These are phyloP conservation scores for Lycopodina hypogea DNA, from an alignment of 37 sponge, comb jelly and placozoan genomes.

Conservation along the genomic window DNA sequence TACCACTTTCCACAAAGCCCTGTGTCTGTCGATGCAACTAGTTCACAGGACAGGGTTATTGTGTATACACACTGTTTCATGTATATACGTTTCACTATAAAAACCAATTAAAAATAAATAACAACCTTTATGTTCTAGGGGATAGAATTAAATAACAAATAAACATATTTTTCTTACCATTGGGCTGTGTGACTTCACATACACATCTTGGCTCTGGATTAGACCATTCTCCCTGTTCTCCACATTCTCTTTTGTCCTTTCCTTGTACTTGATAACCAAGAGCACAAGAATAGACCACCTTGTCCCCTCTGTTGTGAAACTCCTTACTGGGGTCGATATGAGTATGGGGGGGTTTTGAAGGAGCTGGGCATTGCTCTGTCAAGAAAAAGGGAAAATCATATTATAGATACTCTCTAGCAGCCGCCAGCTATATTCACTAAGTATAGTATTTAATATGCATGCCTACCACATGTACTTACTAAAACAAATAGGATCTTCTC, in stretches of 20 bases:
- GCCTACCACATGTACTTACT: conserved; percentile 7
- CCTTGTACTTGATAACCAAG: conserved; percentile 14
- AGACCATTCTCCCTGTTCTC: conserved; percentile 3
- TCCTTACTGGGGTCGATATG: not conserved
- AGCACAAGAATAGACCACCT: conserved; percentile 17
- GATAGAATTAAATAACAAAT: too few species aligned
- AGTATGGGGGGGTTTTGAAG: not conserved
- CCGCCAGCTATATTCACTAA: too few species aligned
- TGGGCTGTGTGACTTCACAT: not conserved
- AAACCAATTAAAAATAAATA: too few species aligned
- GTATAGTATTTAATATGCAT: too few species aligned
- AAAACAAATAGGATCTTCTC: conserved; percentile 1
- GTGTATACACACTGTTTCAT: too few species aligned
- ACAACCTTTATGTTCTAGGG: too few species aligned
- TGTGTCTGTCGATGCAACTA: too few species aligned
- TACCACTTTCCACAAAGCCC: too few species aligned
- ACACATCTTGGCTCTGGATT: conserved; percentile 6
- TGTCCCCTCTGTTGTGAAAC: not conserved
- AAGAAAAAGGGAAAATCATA: not conserved
- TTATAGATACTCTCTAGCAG: too few species aligned
- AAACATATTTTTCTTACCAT: not conserved
- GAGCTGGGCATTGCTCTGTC: conserved; percentile 10
- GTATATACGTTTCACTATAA: too few species aligned
- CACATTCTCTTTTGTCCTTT: conserved; percentile 6
- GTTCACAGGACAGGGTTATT: too few species aligned